Conservation (phyloP, 2,113 vertebrate species). For the Hydrochoerus hydrochaeris region DNA sequence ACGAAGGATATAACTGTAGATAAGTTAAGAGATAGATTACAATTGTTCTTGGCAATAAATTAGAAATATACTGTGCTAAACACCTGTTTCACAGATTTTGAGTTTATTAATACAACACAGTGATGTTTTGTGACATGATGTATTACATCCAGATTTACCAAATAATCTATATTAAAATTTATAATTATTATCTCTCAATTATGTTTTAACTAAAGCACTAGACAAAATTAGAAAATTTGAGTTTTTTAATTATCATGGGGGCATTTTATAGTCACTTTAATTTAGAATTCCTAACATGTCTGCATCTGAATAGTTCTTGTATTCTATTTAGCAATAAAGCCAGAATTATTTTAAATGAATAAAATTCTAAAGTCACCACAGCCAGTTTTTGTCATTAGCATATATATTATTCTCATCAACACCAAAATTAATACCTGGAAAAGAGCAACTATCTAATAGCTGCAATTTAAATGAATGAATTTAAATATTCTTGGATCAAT, state of each 20-base stretch:
- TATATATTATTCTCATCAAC: neutral
- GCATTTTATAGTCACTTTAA: neutral
- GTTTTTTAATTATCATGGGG: neutral
- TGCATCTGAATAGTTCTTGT: neutral
- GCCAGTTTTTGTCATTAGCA: neutral
- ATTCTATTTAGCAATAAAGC: neutral
- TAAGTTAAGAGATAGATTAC: neutral
- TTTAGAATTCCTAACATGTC: neutral
- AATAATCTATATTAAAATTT: neutral
- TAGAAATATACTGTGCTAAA: neutral
- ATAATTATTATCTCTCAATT: neutral
- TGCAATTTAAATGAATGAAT: neutral
- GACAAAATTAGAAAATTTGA: neutral
- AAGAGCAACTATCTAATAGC: neutral
- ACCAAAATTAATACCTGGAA: neutral
- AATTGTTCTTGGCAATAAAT: neutral
- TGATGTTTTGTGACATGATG: neutral
- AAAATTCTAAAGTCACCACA: neutral
- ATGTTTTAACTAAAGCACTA: neutral
- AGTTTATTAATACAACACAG: neutral
- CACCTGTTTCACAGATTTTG: neutral
- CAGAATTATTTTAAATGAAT: neutral
- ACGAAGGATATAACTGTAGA: neutral
- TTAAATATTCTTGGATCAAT: neutral
- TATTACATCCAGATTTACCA: neutral